phyloP scores from a whole-genome alignment of 1,140 invertebrate genomes.

The Procambarus clarkii region DNA sequence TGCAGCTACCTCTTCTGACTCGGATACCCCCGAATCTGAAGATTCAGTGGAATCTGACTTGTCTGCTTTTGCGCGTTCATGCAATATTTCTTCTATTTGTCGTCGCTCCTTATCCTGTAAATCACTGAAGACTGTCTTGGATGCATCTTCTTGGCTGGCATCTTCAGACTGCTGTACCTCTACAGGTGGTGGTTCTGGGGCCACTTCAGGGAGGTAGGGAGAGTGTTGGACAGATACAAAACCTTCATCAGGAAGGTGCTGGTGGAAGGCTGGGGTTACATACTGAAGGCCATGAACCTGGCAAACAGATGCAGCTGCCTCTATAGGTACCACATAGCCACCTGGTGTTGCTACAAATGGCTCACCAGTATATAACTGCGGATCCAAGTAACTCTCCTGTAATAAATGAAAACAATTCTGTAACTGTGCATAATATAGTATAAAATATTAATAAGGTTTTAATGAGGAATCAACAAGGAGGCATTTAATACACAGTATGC shows the following conservation, averaged over 20 bases:
- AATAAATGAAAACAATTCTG: not conserved
- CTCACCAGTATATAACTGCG: slow-evolving; percentile 71
- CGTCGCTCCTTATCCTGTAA: slow-evolving; percentile 55
- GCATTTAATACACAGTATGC: no score
- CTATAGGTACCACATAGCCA: slow-evolving; percentile 69
- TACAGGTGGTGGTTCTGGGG: slow-evolving; percentile 22
- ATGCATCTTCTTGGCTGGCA: slow-evolving; percentile 26
- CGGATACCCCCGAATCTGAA: slow-evolving; percentile 64
- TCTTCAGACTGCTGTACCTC: slow-evolving; percentile 24
- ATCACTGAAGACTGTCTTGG: slow-evolving; percentile 60
- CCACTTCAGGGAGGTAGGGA: slow-evolving; percentile 62
- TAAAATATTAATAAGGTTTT: no score
- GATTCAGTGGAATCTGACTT: slow-evolving; percentile 54
- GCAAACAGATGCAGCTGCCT: slow-evolving; percentile 57
- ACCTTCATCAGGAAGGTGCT: slow-evolving; percentile 62
- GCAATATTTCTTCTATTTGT: slow-evolving; percentile 68
- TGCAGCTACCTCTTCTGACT: slow-evolving; percentile 60
- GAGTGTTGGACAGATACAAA: slow-evolving; percentile 70
- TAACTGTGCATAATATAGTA: not conserved
- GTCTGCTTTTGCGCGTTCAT: slow-evolving; percentile 18
- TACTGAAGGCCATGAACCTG: slow-evolving; percentile 65
- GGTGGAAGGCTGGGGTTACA: slow-evolving; percentile 56
- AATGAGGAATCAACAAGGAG: no score
- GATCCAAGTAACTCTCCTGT: slow-evolving; percentile 65
- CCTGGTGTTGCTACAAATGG: slow-evolving; percentile 71